Evolutionary conservation across 2,888 invertebrate species (phyloP).

Genomic region (Latrodectus elegans): DNA sequence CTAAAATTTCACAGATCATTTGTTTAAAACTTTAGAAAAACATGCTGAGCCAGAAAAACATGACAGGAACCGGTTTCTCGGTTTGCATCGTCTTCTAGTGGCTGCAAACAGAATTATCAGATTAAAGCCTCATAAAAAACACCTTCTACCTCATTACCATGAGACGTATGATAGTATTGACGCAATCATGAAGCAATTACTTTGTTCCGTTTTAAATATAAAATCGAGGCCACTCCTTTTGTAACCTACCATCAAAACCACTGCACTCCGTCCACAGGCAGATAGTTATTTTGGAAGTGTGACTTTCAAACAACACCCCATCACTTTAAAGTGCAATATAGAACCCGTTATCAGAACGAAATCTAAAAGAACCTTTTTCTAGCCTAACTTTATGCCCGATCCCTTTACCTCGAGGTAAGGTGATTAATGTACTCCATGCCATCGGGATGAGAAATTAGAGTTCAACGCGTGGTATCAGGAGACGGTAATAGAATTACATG

Average conservation of each 20-base stretch:
- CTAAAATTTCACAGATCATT: too few species aligned
- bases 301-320: background rate
- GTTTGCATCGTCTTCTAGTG: too few species aligned
- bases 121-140: background rate
- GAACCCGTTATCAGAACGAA: background rate
- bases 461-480: slow-evolving; percentile 59
- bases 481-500: slow-evolving; percentile 63
- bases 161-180: background rate
- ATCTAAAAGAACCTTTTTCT: background rate
- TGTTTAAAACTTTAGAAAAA: too few species aligned
- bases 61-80: too few species aligned
- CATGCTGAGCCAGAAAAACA: too few species aligned
- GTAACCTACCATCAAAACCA: background rate
- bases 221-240: background rate
- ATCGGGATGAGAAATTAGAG: slow-evolving; percentile 47
- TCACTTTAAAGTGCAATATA: background rate
- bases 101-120: too few species aligned
- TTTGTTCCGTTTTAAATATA: background rate
- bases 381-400: slow-evolving; percentile 37
- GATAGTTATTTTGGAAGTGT: background rate
- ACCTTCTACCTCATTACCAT: background rate
- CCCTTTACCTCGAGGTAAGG: slow-evolving; percentile 22
- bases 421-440: slow-evolving; percentile 50
- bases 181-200: background rate
- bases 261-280: background rate